Evolutionary conservation across 2,797 vertebrate genomes (phyloP).

Genomic region (Carapus acus): DNA sequence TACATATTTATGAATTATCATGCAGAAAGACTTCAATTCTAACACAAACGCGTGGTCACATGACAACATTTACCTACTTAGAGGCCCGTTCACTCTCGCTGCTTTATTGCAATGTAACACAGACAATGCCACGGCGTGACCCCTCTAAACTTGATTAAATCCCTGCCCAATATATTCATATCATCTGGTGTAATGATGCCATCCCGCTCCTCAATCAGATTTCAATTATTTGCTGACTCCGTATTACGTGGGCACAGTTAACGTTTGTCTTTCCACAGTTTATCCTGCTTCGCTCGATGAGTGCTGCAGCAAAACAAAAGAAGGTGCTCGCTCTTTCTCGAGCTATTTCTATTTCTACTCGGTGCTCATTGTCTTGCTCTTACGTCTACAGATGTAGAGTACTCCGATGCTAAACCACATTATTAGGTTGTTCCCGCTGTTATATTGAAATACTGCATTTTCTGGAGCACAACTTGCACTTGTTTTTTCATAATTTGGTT

Average conservation of each 20-base stretch:
- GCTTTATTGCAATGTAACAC: conserved; percentile 16
- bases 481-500: too few relatives aligned
- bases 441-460: too few relatives aligned
- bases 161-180: conserved; percentile 20
- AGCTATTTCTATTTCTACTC: too few relatives aligned
- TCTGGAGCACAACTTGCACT: too few relatives aligned
- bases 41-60: neutral
- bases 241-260: neutral
- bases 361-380: too few relatives aligned
- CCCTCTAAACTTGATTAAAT: conserved; percentile 23
- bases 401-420: neutral
- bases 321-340: neutral
- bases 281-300: conserved; percentile 2
- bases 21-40: neutral
- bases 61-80: neutral
- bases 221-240: conserved; percentile 9
- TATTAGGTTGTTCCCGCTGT: neutral
- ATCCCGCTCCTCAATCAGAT: conserved; percentile 25
- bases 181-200: conserved; percentile 17
- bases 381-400: too few relatives aligned
- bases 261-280: conserved; percentile 12
- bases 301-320: neutral
- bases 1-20: too few relatives aligned
- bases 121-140: conserved; percentile 13
- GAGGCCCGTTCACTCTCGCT: conserved; percentile 7